Conservation (phyloP, 2,888 invertebrate species). For the Tipula vernalis region DNA sequence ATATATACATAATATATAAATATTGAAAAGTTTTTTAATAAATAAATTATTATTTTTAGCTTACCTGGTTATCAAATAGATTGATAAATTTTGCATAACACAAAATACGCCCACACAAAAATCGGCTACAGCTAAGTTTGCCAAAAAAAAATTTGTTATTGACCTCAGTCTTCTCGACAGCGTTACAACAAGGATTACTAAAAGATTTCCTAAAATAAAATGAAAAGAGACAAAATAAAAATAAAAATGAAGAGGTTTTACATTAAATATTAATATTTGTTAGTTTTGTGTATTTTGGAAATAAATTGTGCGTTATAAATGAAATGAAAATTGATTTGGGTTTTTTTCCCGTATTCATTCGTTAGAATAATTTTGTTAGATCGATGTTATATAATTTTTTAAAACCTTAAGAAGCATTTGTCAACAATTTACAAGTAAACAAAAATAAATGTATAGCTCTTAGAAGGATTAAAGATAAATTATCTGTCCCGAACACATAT, state of each 20-base stretch:
- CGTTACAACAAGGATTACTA: conserved; percentile 77
- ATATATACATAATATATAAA: too few species aligned
- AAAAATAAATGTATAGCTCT: too few species aligned
- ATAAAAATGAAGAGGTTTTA: neutral
- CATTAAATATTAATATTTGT: neutral
- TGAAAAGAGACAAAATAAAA: neutral
- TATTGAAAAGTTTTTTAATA: neutral
- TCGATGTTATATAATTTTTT: too few species aligned
- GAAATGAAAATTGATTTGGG: neutral
- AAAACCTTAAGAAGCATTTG: too few species aligned
- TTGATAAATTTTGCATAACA: conserved; percentile 77
- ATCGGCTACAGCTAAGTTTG: conserved; percentile 81
- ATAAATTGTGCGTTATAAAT: neutral
- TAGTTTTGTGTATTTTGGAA: neutral
- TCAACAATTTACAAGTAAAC: too few species aligned
- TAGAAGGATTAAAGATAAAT: too few species aligned
- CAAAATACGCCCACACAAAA: conserved; percentile 88
- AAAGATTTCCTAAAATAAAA: conserved; percentile 60
- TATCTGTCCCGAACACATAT: too few species aligned
- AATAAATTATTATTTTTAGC: conserved; percentile 18
- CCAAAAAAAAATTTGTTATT: conserved; percentile 84
- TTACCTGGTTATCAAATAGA: conserved; percentile 65
- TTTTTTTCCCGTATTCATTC: neutral
- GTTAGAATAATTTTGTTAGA: too few species aligned
- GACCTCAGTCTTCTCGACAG: conserved; percentile 70